A percentile compares a stretch with the other conserved stretches of the same genome.
Conservation (phyloP, 1,140 invertebrate species). For the Macrostomum lignano region DNA sequence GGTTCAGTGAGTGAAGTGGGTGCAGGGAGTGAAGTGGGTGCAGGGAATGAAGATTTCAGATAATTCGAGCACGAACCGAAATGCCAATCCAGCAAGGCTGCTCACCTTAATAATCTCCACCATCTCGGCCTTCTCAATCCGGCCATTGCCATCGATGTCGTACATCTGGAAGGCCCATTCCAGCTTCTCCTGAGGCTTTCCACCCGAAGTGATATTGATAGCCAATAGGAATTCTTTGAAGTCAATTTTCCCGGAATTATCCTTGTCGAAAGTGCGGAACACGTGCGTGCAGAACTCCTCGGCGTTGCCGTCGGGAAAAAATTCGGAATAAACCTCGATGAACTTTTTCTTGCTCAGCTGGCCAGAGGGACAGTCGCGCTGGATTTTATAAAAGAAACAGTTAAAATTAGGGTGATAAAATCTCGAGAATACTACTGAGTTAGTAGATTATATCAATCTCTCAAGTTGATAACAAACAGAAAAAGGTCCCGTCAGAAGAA, state of each 20-base stretch:
- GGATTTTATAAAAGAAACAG: too few relatives aligned
- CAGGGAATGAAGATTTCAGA: too few relatives aligned
- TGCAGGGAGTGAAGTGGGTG: too few relatives aligned
- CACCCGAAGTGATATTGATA: conserved; percentile 85
- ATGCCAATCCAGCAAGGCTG: too few relatives aligned
- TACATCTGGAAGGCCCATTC: conserved; percentile 93
- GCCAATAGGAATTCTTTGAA: conserved; percentile 34
- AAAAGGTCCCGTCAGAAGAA: too few relatives aligned
- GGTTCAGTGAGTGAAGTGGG: too few relatives aligned
- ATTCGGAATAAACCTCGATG: conserved; percentile 6
- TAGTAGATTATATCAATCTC: too few relatives aligned
- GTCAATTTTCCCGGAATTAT: conserved; percentile 12
- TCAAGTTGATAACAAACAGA: too few relatives aligned
- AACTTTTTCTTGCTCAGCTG: conserved; percentile 6
- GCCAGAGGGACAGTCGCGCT: conserved; percentile 4
- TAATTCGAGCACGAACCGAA: too few relatives aligned
- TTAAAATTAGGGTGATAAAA: too few relatives aligned
- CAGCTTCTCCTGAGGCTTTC: conserved; percentile 83
- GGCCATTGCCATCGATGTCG: conserved; percentile 94
- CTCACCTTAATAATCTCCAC: conserved; percentile 35
- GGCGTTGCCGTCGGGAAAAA: conserved; percentile 11
- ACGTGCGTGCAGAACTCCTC: conserved; percentile 11
- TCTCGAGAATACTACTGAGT: too few relatives aligned
- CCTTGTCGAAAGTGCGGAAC: conserved; percentile 11
- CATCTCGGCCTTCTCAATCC: conserved; percentile 69